These are phyloP conservation scores for Sinodicranocentrus sp. DNA, from an alignment of 2,888 invertebrate species.

Conservation along the genomic window DNA sequence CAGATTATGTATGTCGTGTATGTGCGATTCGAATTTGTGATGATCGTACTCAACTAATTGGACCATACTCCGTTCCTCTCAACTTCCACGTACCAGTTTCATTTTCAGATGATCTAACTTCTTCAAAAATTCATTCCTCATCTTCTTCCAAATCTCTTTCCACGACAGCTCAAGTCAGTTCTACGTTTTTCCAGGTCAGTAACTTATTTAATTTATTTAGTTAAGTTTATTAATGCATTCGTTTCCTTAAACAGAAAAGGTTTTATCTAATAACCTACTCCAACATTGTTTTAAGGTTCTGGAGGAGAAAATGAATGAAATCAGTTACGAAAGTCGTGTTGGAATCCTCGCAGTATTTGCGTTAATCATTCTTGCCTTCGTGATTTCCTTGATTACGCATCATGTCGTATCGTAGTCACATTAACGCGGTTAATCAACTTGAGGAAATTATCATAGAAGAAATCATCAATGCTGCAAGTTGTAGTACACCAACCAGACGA, in stretches of 20 bases:
- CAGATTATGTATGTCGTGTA: constrained; percentile 88
- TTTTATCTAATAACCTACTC: no score
- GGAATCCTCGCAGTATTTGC: constrained; percentile 76
- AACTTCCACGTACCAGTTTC: constrained; percentile 81
- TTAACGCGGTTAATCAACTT: neutral
- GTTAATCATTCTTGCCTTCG: constrained; percentile 75
- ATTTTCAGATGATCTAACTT: constrained; percentile 54
- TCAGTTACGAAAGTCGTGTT: constrained; percentile 76
- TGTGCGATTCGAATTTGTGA: constrained; percentile 85
- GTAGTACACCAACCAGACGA: no score
- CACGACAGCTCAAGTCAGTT: constrained; percentile 72
- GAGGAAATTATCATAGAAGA: neutral
- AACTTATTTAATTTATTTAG: no score
- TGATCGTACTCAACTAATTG: constrained; percentile 82
- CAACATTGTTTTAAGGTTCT: constrained; percentile 65
- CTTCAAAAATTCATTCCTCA: constrained; percentile 71
- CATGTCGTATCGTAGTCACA: constrained; percentile 74
- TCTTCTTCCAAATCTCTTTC: constrained; percentile 73
- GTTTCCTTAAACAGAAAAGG: no score
- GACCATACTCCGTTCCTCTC: constrained; percentile 85
- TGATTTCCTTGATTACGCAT: constrained; percentile 76
- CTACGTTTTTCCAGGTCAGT: constrained; percentile 65
- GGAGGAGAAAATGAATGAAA: constrained; percentile 73
- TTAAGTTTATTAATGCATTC: no score
- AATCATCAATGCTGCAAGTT: neutral